Conservation (phyloP, 2,797 vertebrate species). For the Neostethus bicornis region DNA sequence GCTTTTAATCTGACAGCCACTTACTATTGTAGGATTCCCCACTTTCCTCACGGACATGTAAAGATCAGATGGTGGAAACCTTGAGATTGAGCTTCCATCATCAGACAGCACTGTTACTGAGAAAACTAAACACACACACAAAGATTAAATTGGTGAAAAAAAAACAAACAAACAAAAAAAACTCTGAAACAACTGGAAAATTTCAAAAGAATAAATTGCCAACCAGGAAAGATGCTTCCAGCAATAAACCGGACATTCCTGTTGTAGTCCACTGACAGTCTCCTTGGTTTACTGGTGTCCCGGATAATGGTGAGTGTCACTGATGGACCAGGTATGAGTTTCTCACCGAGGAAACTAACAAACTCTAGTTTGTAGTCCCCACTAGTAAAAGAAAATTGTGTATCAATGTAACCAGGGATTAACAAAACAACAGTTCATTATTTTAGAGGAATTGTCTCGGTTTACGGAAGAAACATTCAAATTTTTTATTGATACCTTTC, state of each 20-base stretch:
- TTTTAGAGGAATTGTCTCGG: too few species aligned
- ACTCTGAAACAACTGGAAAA: neutral
- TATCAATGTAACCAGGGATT: too few species aligned
- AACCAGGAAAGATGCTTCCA: constrained; percentile 87
- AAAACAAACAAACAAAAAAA: neutral
- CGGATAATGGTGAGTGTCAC: constrained; percentile 85
- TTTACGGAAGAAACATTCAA: neutral
- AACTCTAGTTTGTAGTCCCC: constrained; percentile 84
- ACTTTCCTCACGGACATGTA: constrained; percentile 88
- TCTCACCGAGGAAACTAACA: constrained; percentile 76
- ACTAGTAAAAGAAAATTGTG: constrained; percentile 72
- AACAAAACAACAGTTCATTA: too few species aligned
- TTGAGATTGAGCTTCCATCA: constrained; percentile 82
- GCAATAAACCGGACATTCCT: constrained; percentile 74
- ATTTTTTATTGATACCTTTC: constrained; percentile 82
- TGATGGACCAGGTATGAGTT: constrained; percentile 74
- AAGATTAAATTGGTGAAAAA: neutral
- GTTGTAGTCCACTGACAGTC: constrained; percentile 83
- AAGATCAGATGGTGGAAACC: constrained; percentile 78
- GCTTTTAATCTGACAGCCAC: constrained; percentile 31
- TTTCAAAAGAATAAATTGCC: constrained; percentile 23
- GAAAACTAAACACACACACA: constrained; percentile 84
- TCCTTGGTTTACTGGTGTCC: constrained; percentile 85
- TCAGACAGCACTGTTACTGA: constrained; percentile 88
- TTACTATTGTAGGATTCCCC: constrained; percentile 72